Conservation (phyloP, 92 coral and sea anemone species). For the Palythoa grandiflora region DNA sequence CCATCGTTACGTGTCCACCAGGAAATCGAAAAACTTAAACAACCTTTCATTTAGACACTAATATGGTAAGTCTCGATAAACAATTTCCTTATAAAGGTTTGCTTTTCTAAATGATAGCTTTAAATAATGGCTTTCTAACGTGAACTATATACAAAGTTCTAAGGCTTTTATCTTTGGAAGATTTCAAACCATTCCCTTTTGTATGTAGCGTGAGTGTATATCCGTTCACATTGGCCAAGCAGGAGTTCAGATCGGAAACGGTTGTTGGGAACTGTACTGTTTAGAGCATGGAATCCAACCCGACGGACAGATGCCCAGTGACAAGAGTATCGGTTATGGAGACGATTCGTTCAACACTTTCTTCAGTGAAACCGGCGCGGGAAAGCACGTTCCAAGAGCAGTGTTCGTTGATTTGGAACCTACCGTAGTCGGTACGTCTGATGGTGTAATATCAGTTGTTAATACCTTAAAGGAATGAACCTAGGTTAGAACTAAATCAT, state of each 20-base stretch:
- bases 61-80: no score
- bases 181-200: no score
- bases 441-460: not conserved
- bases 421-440: constrained; percentile 87
- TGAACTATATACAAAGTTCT: no score
- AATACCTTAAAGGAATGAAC: no score
- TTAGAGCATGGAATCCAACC: constrained; percentile 97
- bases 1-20: no score
- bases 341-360: constrained; percentile 98
- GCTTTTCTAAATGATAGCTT: no score
- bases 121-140: no score
- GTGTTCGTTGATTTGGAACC: constrained; percentile 97
- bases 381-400: constrained; percentile 95
- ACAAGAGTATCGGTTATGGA: constrained; percentile 79
- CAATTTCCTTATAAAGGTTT: no score
- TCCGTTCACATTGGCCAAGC: constrained; percentile 98
- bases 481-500: no score
- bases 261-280: constrained; percentile 98
- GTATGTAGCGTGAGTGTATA: constrained; percentile 99
- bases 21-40: no score
- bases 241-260: constrained; percentile 95
- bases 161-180: no score
- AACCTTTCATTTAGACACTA: no score
- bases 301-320: constrained; percentile 94
- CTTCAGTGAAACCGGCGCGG: constrained; percentile 97